A percentile compares a stretch with the other conserved stretches of the same genome.
Evolutionary conservation across 2,888 invertebrate genomes (phyloP).

Genomic region (Malachius bipustulatus): DNA sequence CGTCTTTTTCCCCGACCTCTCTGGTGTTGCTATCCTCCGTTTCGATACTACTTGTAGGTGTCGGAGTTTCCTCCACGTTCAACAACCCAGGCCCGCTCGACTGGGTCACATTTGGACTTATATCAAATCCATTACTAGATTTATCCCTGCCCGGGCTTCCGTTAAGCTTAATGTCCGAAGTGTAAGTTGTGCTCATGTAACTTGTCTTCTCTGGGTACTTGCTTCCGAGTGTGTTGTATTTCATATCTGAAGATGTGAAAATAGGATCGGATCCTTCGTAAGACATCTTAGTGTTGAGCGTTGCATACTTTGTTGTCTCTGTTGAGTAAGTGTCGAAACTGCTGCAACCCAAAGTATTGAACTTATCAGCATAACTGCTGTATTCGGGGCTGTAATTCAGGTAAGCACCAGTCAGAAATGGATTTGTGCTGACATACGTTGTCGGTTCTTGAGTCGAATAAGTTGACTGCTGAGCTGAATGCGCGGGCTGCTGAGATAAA

Average conservation of each 20-base stretch:
- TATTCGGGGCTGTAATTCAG: slow-evolving; percentile 32
- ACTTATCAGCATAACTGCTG: slow-evolving; percentile 27
- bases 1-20: slow-evolving; percentile 44
- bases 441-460: slow-evolving; percentile 25
- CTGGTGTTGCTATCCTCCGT: slow-evolving; percentile 44
- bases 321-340: slow-evolving; percentile 30
- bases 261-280: slow-evolving; percentile 24
- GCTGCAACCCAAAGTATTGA: slow-evolving; percentile 32
- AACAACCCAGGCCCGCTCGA: slow-evolving; percentile 22
- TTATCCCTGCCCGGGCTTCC: slow-evolving; percentile 24
- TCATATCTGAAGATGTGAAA: slow-evolving; percentile 23
- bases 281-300: slow-evolving; percentile 23
- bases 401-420: slow-evolving; percentile 43
- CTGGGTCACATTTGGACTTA: slow-evolving; percentile 27
- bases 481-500: slow-evolving; percentile 7
- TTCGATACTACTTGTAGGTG: slow-evolving; percentile 47
- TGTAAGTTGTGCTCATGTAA: slow-evolving; percentile 28
- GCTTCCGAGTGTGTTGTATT: slow-evolving; percentile 29
- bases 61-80: slow-evolving; percentile 40
- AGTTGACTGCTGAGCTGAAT: too few species aligned
- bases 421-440: slow-evolving; percentile 45
- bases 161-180: slow-evolving; percentile 27
- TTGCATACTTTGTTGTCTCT: slow-evolving; percentile 26
- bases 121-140: slow-evolving; percentile 23
- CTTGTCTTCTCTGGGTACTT: slow-evolving; percentile 29